phyloP scores from a whole-genome alignment of 2,113 vertebrate species.

The Varanus salvator region DNA sequence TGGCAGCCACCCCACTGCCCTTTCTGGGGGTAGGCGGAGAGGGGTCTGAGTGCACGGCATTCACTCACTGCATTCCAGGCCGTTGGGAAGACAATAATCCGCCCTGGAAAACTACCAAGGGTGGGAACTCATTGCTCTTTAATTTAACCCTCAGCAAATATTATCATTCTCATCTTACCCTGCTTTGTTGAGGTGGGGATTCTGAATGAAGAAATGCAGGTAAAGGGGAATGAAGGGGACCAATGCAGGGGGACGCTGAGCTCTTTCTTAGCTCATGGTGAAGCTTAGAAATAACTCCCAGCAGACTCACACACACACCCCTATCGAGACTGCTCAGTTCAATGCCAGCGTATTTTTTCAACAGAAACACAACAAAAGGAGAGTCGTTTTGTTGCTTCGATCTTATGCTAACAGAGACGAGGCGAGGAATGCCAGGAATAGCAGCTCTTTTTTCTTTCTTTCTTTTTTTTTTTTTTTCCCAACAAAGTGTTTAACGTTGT shows the following conservation, averaged over 20 bases:
- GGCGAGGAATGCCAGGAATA: slow-evolving; percentile 14
- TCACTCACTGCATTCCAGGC: too few species aligned
- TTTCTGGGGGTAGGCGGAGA: too few species aligned
- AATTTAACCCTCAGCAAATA: not conserved
- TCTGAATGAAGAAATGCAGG: not conserved
- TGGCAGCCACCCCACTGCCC: too few species aligned
- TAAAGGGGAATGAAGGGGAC: not conserved
- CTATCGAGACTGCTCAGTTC: not conserved
- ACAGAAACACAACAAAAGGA: slow-evolving; percentile 17
- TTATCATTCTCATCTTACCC: not conserved
- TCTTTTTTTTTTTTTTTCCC: not conserved
- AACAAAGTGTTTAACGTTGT: slow-evolving; percentile 48
- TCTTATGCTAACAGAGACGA: slow-evolving; percentile 6
- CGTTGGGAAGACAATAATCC: too few species aligned
- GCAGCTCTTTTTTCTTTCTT: not conserved
- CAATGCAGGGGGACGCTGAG: too few species aligned
- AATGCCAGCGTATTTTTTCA: slow-evolving; percentile 13
- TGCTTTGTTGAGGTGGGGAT: not conserved
- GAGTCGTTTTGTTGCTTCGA: slow-evolving; percentile 13
- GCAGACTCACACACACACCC: too few species aligned
- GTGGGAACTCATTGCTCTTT: not conserved
- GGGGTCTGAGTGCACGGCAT: too few species aligned
- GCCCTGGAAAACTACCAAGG: not conserved
- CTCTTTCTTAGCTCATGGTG: not conserved
- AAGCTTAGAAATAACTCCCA: not conserved